Evolutionary conservation across 2,888 invertebrate genomes (phyloP).

Genomic region (Nemurella pictetii): DNA sequence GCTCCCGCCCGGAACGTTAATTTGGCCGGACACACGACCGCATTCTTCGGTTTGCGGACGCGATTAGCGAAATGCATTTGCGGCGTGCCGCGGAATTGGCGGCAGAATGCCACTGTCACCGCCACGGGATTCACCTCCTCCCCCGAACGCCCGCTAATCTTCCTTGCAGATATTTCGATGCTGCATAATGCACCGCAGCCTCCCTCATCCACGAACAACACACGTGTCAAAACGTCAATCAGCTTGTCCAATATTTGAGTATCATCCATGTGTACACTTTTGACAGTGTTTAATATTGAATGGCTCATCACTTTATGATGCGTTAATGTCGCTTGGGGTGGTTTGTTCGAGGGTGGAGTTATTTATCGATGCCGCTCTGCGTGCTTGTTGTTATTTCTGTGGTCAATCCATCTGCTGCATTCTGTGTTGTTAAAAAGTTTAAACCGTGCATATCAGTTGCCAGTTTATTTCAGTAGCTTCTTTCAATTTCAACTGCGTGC

Average conservation of each 20-base stretch:
- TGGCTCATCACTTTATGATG: background rate
- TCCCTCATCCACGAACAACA: background rate
- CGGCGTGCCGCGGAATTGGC: background rate
- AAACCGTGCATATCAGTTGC: too few species aligned
- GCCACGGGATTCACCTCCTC: too few species aligned
- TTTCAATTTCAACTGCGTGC: too few species aligned
- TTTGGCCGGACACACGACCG: too few species aligned
- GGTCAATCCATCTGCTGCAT: too few species aligned
- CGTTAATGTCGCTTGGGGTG: background rate
- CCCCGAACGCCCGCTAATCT: background rate
- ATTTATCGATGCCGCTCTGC: too few species aligned
- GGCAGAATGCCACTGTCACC: too few species aligned
- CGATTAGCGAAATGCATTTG: background rate
- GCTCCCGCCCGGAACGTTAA: too few species aligned
- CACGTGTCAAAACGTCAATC: background rate
- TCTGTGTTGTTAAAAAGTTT: too few species aligned
- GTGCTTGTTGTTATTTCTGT: too few species aligned
- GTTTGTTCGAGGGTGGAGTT: background rate
- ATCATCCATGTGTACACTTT: background rate
- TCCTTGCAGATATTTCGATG: background rate
- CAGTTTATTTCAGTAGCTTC: too few species aligned
- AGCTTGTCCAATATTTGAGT: background rate
- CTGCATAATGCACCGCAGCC: background rate
- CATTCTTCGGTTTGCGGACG: background rate
- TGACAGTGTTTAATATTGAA: background rate